These are phyloP conservation scores for Zaprionus nigranus DNA, from an alignment of 1,140 invertebrate species.

Conservation along the genomic window DNA sequence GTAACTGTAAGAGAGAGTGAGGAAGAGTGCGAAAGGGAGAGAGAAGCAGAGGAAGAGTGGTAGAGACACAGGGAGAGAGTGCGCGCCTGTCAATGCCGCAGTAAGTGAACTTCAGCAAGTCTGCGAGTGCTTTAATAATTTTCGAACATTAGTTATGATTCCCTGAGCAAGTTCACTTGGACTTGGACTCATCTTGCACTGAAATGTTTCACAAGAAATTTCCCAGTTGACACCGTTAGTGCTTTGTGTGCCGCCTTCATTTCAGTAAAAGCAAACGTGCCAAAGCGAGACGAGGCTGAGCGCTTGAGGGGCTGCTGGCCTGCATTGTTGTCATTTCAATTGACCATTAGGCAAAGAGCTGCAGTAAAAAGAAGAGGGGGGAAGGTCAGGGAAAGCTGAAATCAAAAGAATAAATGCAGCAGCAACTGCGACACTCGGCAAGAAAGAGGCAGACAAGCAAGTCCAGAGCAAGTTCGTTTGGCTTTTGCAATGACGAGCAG, in stretches of 20 bases:
- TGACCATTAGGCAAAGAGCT: slow-evolving; percentile 14
- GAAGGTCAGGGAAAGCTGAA: background rate
- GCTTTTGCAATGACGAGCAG: slow-evolving; percentile 25
- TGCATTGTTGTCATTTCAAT: slow-evolving; percentile 31
- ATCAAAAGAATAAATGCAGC: slow-evolving; percentile 54
- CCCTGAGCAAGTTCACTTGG: background rate
- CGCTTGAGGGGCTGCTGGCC: background rate
- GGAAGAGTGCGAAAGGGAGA: background rate
- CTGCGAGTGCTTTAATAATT: background rate
- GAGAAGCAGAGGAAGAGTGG: too few species aligned
- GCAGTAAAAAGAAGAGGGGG: background rate
- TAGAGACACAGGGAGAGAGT: too few species aligned
- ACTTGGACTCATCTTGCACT: background rate
- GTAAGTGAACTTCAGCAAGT: background rate
- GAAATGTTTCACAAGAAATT: background rate
- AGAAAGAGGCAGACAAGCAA: slow-evolving; percentile 15
- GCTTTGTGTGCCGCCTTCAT: slow-evolving; percentile 1
- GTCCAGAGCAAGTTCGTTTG: slow-evolving; percentile 40
- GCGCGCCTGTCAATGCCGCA: too few species aligned
- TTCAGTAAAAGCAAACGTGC: slow-evolving; percentile 12
- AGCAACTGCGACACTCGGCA: slow-evolving; percentile 39
- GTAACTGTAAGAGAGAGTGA: background rate
- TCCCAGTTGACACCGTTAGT: background rate
- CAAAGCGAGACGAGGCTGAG: slow-evolving; percentile 12
- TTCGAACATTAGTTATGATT: background rate